phyloP scores from a whole-genome alignment of 30 jellyfish, hydroid and myxozoan genomes.

The Aurelia aurita complex sp. Pacific region DNA sequence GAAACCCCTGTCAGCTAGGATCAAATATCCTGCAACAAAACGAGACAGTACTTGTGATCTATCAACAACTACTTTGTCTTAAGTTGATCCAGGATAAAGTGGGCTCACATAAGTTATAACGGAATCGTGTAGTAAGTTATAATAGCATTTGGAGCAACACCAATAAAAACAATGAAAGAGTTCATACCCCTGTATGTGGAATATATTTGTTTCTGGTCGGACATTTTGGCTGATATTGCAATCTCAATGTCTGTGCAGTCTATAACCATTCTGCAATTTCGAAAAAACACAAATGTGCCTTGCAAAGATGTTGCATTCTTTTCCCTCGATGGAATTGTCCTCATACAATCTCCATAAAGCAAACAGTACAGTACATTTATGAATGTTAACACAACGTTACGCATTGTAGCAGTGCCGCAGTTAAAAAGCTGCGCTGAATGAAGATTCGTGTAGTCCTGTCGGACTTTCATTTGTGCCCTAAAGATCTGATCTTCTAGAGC shows the following conservation, averaged over 20 bases:
- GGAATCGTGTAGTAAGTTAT: no score
- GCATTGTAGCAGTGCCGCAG: no score
- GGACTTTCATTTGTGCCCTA: not conserved
- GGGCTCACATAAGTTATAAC: no score
- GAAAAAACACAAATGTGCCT: no score
- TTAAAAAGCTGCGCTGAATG: not conserved
- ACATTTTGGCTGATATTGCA: no score
- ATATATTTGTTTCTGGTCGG: no score
- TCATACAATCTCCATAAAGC: not conserved
- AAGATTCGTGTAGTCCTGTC: not conserved
- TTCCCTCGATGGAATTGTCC: no score
- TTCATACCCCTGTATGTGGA: no score
- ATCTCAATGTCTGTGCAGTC: no score
- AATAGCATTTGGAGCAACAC: constrained; percentile 48
- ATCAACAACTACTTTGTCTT: not conserved
- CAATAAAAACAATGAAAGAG: not conserved
- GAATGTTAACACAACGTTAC: not conserved
- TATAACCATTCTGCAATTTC: no score
- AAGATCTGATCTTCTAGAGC: not conserved
- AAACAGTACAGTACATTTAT: not conserved
- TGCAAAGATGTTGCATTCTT: no score
- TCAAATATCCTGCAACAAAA: constrained; percentile 29
- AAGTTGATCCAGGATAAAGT: no score
- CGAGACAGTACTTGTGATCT: constrained; percentile 4
- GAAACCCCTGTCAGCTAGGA: constrained; percentile 52